Percentiles rank a stretch among this genome's conserved stretches.
Evolutionary conservation across 2,797 vertebrate species (phyloP).

Genomic region (Rhinogobio ventralis): DNA sequence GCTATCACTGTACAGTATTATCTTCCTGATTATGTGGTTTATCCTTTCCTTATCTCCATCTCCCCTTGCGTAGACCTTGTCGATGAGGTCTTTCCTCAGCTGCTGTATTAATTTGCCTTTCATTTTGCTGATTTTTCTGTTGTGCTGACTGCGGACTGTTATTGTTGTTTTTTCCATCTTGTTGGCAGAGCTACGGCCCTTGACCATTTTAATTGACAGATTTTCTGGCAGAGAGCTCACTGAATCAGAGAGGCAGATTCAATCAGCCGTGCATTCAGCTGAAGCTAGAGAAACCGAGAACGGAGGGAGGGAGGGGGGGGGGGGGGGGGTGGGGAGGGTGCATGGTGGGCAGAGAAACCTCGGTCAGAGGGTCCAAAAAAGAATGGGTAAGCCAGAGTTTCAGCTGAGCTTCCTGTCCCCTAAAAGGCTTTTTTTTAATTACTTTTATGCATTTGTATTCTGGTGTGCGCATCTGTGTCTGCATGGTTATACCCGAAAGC

Average conservation of each 20-base stretch:
- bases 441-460: slow-evolving; percentile 32
- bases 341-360: slow-evolving; percentile 8
- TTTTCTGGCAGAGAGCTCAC: slow-evolving; percentile 78
- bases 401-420: background rate
- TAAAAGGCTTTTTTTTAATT: slow-evolving; percentile 29
- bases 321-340: no score
- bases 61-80: slow-evolving; percentile 5
- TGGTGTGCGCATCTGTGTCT: slow-evolving; percentile 36
- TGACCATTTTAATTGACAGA: slow-evolving; percentile 82
- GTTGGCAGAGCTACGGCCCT: slow-evolving; percentile 63
- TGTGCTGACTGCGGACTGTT: slow-evolving; percentile 35
- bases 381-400: slow-evolving; percentile 1
- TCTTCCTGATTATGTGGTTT: background rate
- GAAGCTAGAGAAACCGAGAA: slow-evolving; percentile 64
- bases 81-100: slow-evolving; percentile 3
- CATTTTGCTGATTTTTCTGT: slow-evolving; percentile 47
- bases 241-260: slow-evolving; percentile 78
- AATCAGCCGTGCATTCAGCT: slow-evolving; percentile 76
- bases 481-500: background rate
- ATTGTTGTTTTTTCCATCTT: slow-evolving; percentile 48
- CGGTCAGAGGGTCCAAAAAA: slow-evolving; percentile 15
- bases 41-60: slow-evolving; percentile 9
- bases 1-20: background rate
- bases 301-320: background rate
- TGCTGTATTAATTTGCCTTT: slow-evolving; percentile 35